Evolutionary conservation across 2,888 invertebrate species (phyloP).

Genomic region (Antheraea yamamai): DNA sequence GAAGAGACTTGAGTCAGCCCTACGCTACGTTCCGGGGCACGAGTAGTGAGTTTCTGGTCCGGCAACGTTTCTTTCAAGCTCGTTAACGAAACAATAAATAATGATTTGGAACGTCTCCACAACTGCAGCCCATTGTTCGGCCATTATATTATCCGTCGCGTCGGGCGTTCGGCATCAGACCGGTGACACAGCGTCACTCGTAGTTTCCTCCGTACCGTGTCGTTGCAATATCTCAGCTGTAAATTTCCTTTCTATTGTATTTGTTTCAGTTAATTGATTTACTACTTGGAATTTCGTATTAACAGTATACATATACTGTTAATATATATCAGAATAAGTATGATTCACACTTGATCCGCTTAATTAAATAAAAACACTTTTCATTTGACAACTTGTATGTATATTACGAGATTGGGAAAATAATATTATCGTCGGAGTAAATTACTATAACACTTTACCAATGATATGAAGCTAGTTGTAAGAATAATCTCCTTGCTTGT

Average conservation of each 20-base stretch:
- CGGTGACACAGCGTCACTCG: slow-evolving; percentile 45
- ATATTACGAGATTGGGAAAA: background rate
- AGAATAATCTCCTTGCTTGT: slow-evolving; percentile 37
- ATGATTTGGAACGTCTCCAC: slow-evolving; percentile 69
- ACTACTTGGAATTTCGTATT: slow-evolving; percentile 18
- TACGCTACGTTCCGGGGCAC: slow-evolving; percentile 40
- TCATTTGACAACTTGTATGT: background rate
- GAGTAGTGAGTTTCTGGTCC: slow-evolving; percentile 54
- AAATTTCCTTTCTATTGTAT: slow-evolving; percentile 29
- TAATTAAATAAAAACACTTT: background rate
- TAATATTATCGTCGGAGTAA: slow-evolving; percentile 2
- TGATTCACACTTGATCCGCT: slow-evolving; percentile 15
- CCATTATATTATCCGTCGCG: slow-evolving; percentile 62
- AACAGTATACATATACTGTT: no score
- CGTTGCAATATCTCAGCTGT: slow-evolving; percentile 46
- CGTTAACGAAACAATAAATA: slow-evolving; percentile 79
- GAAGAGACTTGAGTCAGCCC: slow-evolving; percentile 47
- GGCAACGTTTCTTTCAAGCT: slow-evolving; percentile 63
- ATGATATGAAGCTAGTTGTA: slow-evolving; percentile 25
- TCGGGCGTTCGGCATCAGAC: slow-evolving; percentile 41
- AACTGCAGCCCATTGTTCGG: slow-evolving; percentile 63
- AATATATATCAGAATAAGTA: background rate
- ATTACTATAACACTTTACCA: slow-evolving; percentile 24
- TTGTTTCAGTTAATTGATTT: slow-evolving; percentile 21
- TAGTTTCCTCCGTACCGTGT: slow-evolving; percentile 47